Base-by-base conservation (phyloP, 2,113 vertebrate genomes). In the Notarius quadriscutis region DNA sequence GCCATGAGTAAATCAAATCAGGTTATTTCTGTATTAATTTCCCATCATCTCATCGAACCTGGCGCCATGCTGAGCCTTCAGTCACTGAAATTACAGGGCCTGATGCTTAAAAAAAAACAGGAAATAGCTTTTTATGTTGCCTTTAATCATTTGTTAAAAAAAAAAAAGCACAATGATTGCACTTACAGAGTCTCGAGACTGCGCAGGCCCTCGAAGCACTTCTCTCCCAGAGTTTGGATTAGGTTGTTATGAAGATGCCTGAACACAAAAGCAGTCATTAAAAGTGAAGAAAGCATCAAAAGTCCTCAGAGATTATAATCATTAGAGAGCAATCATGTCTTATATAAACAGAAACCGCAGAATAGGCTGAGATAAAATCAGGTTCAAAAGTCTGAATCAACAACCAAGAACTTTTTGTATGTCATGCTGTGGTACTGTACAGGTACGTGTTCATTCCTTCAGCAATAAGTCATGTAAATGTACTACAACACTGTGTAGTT, bases 161-260 rank as follows among this genome's bases (percentile, higher is more conserved):
- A 77, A 34, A 75, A 71, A 69, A 50, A 80, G 57, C 57, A 55
- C n/a, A 20, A 30, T 5, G 57, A 58, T 80, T 58, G 41, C 93
- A 98, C 98, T 98, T 93, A 99, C 98, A 99, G 94, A 18, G 97
- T 99, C 94, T 99, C 98, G 93, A 99, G 91, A 91, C 94, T 98
- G 90, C 95, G 96, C 90, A 99, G 95, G 88, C 98, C 98, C 89
- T 97, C 97, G 57, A 99, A 98, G 92, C 97, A 96, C 3, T 96
- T 97, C 85, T 94, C 93, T 81, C 96, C 97, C 93, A 99, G 94
- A 82, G 91, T 96, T 90, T 95, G 95, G 95, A 99, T 98, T 87
- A 93, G 95, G 94, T 99, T 99, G 95, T 99, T 98, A 91, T 98
- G 98, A 88, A 99, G 96, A 92, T 99, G 97, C 86, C 98, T 99